Conservation (phyloP, 2,888 invertebrate genomes). For the Ceratothoa steindachneri region DNA sequence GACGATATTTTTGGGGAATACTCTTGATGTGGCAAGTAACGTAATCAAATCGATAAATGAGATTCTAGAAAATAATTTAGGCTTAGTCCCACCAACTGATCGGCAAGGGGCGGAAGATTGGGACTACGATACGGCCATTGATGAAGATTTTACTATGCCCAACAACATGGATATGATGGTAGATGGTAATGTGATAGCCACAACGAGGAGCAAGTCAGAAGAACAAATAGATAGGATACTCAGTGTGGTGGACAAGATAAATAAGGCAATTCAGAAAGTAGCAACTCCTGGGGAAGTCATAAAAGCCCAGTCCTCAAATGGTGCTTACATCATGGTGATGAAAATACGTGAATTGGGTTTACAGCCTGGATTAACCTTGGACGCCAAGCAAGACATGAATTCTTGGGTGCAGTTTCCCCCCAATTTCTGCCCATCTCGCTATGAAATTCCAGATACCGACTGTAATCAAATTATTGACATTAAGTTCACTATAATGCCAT, state of each 20-base stretch:
- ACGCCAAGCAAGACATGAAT: slow-evolving; percentile 7
- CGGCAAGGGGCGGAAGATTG: not conserved
- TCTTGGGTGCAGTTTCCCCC: slow-evolving; percentile 21
- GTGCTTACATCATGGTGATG: slow-evolving; percentile 20
- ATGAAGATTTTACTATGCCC: not conserved
- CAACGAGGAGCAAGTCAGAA: slow-evolving; percentile 20
- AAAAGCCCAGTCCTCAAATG: slow-evolving; percentile 13
- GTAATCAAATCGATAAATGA: slow-evolving; percentile 23
- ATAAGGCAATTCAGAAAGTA: slow-evolving; percentile 7
- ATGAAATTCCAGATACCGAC: slow-evolving; percentile 1
- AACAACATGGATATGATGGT: not conserved
- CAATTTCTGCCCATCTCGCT: slow-evolving; percentile 26
- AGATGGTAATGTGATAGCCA: slow-evolving; percentile 17
- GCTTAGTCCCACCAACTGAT: slow-evolving; percentile 18
- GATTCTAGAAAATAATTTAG: slow-evolving; percentile 21
- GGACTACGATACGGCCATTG: slow-evolving; percentile 27
- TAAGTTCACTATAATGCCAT: slow-evolving; percentile 28
- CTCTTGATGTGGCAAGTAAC: slow-evolving; percentile 15
- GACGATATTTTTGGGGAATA: slow-evolving; percentile 1
- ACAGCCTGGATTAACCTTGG: slow-evolving; percentile 3
- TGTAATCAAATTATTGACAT: slow-evolving; percentile 24
- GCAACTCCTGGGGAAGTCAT: slow-evolving; percentile 24
- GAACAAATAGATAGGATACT: slow-evolving; percentile 20
- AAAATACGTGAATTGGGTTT: slow-evolving; percentile 26
- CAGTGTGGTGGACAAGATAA: slow-evolving; percentile 20